phyloP scores from a whole-genome alignment of 1,140 invertebrate genomes.

The Carposina sasakii region DNA sequence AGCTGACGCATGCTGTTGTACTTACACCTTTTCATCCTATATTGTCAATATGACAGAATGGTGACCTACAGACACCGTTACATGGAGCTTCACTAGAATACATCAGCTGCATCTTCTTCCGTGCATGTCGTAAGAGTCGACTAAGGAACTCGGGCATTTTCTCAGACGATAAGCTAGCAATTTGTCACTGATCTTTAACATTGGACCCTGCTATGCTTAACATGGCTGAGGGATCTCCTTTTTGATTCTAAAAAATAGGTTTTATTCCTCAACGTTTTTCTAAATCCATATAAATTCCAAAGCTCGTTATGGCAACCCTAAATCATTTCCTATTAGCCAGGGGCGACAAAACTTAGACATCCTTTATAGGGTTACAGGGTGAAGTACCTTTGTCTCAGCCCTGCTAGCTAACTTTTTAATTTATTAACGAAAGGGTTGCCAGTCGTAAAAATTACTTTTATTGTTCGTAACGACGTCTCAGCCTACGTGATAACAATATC shows the following conservation, averaged over 20 bases:
- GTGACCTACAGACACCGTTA: too few species aligned
- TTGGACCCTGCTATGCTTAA: neutral
- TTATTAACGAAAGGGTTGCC: constrained; percentile 62
- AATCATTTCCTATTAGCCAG: constrained; percentile 24
- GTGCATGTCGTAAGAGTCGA: too few species aligned
- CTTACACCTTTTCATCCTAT: too few species aligned
- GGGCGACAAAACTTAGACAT: constrained; percentile 50
- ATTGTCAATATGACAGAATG: too few species aligned
- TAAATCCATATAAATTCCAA: neutral
- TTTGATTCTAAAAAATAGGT: neutral
- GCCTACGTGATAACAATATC: constrained; percentile 68
- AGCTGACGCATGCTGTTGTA: too few species aligned
- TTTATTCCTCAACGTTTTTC: neutral
- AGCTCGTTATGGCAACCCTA: constrained; percentile 26
- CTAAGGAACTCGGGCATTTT: neutral
- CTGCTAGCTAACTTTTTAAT: constrained; percentile 59
- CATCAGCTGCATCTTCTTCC: too few species aligned
- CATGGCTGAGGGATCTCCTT: neutral
- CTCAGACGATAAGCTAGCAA: neutral
- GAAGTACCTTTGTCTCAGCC: constrained; percentile 59
- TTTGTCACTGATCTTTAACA: neutral
- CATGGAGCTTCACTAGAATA: too few species aligned
- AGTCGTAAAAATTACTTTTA: constrained; percentile 71
- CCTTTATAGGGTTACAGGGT: constrained; percentile 35
- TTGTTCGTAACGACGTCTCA: constrained; percentile 65